phyloP scores from a whole-genome alignment of 2,888 invertebrate genomes.

The Labia minor region DNA sequence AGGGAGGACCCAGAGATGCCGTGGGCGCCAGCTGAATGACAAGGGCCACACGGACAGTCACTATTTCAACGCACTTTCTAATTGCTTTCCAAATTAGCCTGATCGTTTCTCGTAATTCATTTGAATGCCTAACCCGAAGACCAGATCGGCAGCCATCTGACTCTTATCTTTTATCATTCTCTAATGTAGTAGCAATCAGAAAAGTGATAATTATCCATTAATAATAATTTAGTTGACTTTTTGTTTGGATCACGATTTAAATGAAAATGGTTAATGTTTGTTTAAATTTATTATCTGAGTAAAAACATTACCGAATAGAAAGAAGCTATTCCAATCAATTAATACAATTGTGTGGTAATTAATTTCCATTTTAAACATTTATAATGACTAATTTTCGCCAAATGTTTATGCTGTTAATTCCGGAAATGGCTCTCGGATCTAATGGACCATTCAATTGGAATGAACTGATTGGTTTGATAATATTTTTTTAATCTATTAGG shows the following conservation, averaged over 20 bases:
- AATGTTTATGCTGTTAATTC: not conserved
- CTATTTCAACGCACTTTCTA: constrained; percentile 13
- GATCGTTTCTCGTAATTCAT: not conserved
- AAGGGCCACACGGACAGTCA: constrained; percentile 4
- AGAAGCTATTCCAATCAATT: not conserved
- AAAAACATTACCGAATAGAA: not conserved
- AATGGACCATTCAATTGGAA: not conserved
- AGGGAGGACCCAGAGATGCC: not conserved
- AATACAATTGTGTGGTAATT: not conserved
- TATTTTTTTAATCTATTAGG: not conserved
- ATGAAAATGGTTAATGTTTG: too few species aligned
- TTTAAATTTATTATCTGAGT: too few species aligned
- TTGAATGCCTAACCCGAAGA: not conserved
- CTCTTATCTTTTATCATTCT: constrained; percentile 1
- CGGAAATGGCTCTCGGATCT: not conserved
- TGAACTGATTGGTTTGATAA: not conserved
- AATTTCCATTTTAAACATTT: constrained; percentile 7
- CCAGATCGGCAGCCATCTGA: not conserved
- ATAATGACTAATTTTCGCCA: constrained; percentile 1
- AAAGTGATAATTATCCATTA: constrained; percentile 1
- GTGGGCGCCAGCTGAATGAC: not conserved
- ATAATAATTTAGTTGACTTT: not conserved
- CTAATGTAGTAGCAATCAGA: not conserved
- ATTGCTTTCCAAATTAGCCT: constrained; percentile 7
- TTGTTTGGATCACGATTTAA: too few species aligned